These are phyloP conservation scores for Lepus oiostolus DNA, from an alignment of 2,797 vertebrate species.

Conservation along the genomic window DNA sequence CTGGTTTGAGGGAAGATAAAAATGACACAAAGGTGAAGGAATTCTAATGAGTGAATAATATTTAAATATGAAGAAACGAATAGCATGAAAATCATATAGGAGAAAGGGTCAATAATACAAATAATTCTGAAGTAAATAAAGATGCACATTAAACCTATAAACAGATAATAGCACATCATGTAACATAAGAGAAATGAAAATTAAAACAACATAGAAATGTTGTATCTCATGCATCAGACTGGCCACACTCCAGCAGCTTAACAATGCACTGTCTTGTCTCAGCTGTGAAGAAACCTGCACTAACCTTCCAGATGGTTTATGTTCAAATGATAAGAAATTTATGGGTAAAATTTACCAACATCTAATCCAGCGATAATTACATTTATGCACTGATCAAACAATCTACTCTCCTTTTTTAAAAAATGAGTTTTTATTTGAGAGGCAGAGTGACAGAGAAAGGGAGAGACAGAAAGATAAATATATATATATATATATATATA, in stretches of 20 bases:
- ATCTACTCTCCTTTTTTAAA: background rate
- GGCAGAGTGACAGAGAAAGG: too few species aligned
- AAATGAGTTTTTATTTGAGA: too few species aligned
- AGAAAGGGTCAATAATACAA: background rate
- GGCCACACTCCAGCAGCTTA: background rate
- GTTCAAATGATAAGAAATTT: background rate
- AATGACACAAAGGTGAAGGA: background rate
- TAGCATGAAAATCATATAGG: background rate
- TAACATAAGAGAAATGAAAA: background rate
- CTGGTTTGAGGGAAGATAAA: background rate
- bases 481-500: too few species aligned
- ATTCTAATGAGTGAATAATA: background rate
- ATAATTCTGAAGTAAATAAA: background rate
- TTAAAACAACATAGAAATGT: background rate
- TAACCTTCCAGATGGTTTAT: background rate
- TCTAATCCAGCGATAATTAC: background rate
- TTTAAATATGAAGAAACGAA: background rate
- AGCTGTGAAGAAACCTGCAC: background rate
- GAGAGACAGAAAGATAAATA: too few species aligned
- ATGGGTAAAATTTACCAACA: background rate
- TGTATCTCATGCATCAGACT: background rate
- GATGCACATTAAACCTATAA: background rate
- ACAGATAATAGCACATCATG: background rate
- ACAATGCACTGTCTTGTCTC: background rate
- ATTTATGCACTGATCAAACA: background rate